A percentile compares a stretch with the other conserved stretches of the same genome.
phyloP scores from a whole-genome alignment of 2,797 vertebrate species.

The Hapalemur alaotrensis region DNA sequence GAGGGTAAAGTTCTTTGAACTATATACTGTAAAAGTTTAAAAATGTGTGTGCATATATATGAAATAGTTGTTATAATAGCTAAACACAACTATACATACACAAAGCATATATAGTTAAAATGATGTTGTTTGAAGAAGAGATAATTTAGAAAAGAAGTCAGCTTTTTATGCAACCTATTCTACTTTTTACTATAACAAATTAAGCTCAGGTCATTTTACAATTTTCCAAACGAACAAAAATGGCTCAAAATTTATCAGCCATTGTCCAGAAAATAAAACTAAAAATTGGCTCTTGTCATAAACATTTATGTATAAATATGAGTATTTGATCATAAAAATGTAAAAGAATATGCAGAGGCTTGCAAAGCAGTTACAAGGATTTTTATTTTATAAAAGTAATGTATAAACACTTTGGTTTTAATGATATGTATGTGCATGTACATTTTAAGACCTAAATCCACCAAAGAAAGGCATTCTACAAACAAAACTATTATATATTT shows the following conservation, averaged over 20 bases:
- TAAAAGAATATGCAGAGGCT: not conserved
- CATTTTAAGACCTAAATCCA: not conserved
- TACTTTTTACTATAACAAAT: conserved; percentile 21
- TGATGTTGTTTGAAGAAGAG: not conserved
- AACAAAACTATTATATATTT: not conserved
- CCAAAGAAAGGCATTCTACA: not conserved
- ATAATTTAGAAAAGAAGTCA: not conserved
- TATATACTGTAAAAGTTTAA: not conserved
- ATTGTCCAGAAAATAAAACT: conserved; percentile 6
- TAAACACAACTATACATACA: not conserved
- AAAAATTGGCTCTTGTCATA: conserved; percentile 9
- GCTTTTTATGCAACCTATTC: not conserved
- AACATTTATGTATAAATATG: not conserved
- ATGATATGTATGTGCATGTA: not conserved
- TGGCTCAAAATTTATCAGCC: not conserved
- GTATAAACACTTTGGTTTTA: not conserved
- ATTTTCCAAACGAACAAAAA: conserved; percentile 28
- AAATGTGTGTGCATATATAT: not conserved
- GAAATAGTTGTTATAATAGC: not conserved
- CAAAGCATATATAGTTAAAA: not conserved
- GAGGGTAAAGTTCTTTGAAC: not conserved
- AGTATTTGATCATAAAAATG: not conserved
- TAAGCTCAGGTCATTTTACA: not conserved
- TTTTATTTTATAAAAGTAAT: conserved; percentile 12
- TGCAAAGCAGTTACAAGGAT: not conserved